These are phyloP conservation scores for Actinia equina DNA, from an alignment of 64 coral and sea anemone genomes.

Conservation along the genomic window DNA sequence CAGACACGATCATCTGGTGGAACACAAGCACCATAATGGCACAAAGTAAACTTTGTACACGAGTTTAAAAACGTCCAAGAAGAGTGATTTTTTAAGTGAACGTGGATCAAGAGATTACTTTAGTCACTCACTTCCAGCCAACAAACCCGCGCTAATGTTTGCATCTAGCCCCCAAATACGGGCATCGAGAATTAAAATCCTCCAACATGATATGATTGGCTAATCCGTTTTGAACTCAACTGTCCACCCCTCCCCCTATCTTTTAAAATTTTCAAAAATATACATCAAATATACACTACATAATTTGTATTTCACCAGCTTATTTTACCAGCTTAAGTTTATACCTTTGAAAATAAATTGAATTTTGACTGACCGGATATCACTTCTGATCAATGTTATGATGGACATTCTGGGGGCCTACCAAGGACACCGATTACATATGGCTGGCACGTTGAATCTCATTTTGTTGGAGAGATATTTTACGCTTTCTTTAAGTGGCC, in stretches of 20 bases:
- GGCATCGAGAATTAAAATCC: neutral
- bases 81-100: conserved; percentile 12
- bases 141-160: conserved; percentile 22
- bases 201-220: conserved; percentile 12
- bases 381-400: no score
- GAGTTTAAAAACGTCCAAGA: conserved; percentile 5
- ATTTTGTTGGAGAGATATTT: no score
- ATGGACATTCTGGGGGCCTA: no score
- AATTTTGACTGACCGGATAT: no score
- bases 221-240: neutral
- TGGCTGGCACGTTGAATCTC: no score
- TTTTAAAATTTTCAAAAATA: neutral
- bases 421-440: no score
- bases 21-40: conserved; percentile 19
- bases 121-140: neutral
- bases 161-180: neutral
- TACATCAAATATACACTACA: neutral
- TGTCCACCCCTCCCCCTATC: neutral
- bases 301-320: neutral
- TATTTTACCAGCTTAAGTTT: neutral
- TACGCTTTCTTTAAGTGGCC: no score
- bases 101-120: conserved; percentile 19
- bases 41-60: conserved; percentile 29
- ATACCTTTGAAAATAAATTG: neutral
- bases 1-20: conserved; percentile 26